These are phyloP conservation scores for Drosophila parabipectinata DNA, from an alignment of 1,140 invertebrate genomes.

Conservation along the genomic window DNA sequence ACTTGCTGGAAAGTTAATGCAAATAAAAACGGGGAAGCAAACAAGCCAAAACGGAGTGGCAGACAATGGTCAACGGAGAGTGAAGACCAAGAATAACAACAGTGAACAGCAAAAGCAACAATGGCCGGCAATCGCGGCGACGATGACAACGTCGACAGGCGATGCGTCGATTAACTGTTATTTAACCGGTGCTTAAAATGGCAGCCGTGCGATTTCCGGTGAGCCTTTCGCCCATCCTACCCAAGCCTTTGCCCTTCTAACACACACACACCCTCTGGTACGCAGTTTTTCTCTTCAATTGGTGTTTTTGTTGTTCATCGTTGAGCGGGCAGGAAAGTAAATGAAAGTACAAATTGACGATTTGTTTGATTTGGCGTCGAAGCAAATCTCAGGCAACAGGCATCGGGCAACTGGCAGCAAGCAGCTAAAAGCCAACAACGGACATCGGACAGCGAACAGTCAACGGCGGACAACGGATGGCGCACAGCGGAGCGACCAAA, in stretches of 20 bases:
- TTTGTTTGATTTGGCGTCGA: slow-evolving; percentile 76
- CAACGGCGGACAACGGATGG: slow-evolving; percentile 5
- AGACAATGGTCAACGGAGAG: slow-evolving; percentile 16
- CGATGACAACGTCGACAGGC: slow-evolving; percentile 62
- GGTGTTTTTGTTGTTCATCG: slow-evolving; percentile 47
- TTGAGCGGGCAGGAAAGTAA: slow-evolving; percentile 67
- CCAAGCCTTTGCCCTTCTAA: too few relatives aligned
- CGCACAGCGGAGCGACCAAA: slow-evolving; percentile 10
- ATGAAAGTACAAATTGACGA: slow-evolving; percentile 81
- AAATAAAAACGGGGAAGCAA: slow-evolving; percentile 61
- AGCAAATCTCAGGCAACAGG: slow-evolving; percentile 57
- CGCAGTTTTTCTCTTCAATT: background rate
- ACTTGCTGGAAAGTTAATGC: slow-evolving; percentile 46
- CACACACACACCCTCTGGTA: background rate
- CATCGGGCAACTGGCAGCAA: slow-evolving; percentile 7
- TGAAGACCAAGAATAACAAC: slow-evolving; percentile 5
- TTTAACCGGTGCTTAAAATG: slow-evolving; percentile 77
- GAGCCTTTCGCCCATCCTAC: background rate
- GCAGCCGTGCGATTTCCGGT: slow-evolving; percentile 73
- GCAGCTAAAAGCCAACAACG: background rate
- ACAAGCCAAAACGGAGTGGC: slow-evolving; percentile 45
- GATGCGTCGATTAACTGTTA: slow-evolving; percentile 78
- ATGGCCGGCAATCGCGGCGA: slow-evolving; percentile 38
- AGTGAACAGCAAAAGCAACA: slow-evolving; percentile 12
- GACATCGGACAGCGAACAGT: background rate